Percentiles rank a stretch among this genome's conserved stretches.
phyloP scores from a whole-genome alignment of 1,140 invertebrate genomes.

The Pinna nobilis region DNA sequence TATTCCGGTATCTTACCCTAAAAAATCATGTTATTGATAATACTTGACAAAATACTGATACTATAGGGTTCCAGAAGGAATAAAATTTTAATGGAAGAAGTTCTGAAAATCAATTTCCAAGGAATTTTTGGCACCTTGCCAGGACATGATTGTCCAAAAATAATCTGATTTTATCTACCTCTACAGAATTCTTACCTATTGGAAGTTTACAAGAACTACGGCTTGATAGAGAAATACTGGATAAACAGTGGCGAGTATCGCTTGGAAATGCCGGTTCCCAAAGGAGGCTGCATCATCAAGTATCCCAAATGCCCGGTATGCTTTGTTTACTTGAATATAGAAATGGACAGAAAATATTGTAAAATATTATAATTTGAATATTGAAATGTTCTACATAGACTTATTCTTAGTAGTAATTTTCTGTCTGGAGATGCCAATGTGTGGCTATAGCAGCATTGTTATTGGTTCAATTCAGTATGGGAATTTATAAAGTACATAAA shows the following conservation, averaged over 20 bases:
- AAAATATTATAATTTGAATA: too few species aligned
- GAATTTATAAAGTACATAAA: not conserved
- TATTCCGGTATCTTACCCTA: too few species aligned
- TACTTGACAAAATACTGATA: not conserved
- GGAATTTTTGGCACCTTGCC: not conserved
- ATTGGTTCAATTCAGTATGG: too few species aligned
- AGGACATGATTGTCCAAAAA: not conserved
- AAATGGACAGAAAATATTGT: too few species aligned
- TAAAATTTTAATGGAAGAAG: not conserved
- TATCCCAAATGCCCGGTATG: conserved; percentile 67
- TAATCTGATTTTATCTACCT: not conserved
- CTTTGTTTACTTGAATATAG: not conserved
- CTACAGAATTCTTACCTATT: conserved; percentile 23
- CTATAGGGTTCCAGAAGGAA: not conserved
- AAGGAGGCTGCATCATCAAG: conserved; percentile 42
- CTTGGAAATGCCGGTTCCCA: conserved; percentile 20
- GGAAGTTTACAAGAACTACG: conserved; percentile 56
- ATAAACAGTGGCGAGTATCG: conserved; percentile 53
- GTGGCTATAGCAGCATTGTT: too few species aligned
- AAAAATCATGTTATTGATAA: too few species aligned
- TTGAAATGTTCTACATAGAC: too few species aligned
- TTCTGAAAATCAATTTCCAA: not conserved
- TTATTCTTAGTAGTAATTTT: too few species aligned
- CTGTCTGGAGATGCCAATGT: too few species aligned
- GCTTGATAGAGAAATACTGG: conserved; percentile 56